These are phyloP conservation scores for Cantharis lateralis DNA, from an alignment of 2,888 invertebrate genomes.

Conservation along the genomic window DNA sequence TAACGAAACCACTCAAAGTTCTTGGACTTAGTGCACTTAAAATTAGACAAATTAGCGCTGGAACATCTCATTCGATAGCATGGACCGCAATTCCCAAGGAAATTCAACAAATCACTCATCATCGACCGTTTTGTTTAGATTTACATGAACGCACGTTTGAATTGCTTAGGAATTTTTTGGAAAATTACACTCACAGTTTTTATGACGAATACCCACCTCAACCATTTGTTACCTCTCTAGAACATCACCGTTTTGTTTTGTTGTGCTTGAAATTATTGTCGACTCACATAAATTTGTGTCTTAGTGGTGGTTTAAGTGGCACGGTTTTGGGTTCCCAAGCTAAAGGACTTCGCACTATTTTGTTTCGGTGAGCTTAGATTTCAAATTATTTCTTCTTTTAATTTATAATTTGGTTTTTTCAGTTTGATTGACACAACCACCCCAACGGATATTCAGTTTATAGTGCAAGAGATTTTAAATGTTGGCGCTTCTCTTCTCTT, in stretches of 20 bases:
- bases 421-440: conserved; percentile 56
- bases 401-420: conserved; percentile 18
- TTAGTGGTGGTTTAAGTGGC: conserved; percentile 57
- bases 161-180: conserved; percentile 60
- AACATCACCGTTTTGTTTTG: conserved; percentile 63
- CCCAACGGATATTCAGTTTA: conserved; percentile 59
- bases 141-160: conserved; percentile 65
- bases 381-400: not conserved
- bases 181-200: conserved; percentile 62
- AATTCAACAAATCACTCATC: conserved; percentile 60
- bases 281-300: conserved; percentile 63
- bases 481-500: conserved; percentile 64
- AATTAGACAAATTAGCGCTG: conserved; percentile 66
- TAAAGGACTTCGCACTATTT: conserved; percentile 58
- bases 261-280: conserved; percentile 62
- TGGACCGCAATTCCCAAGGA: conserved; percentile 62
- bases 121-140: conserved; percentile 66
- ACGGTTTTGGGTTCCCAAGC: conserved; percentile 60
- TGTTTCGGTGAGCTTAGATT: conserved; percentile 57
- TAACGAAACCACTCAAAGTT: conserved; percentile 62
- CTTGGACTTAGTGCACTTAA: conserved; percentile 60
- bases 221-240: conserved; percentile 57
- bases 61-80: conserved; percentile 66
- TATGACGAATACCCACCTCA: conserved; percentile 53
- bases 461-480: conserved; percentile 62